Evolutionary conservation across 2,888 invertebrate species (phyloP), one percentile per base, ranked within the genome.

Genomic region (Trypoxylon attenuatum): DNA sequence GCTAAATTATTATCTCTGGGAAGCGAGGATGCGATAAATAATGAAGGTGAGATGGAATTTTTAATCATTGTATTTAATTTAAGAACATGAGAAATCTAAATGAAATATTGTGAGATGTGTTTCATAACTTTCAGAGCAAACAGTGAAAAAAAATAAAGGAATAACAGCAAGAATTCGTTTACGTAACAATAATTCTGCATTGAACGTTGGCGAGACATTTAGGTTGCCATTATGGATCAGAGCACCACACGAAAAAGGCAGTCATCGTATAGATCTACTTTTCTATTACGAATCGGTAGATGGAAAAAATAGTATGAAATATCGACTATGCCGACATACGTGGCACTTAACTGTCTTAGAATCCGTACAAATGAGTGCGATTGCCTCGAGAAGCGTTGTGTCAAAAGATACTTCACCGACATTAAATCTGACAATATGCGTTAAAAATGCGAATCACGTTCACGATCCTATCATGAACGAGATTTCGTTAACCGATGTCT

Each of bases 281-380:
- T 92, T 94, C 84, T 94, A 94, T 82, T 94, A 94, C 81, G 92
- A 92, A 78, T 90, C 90, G 82, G 79, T 86, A 21, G 78, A 86
- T 81, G 5, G 87, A 70, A 84, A 88, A 58, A 76, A 74, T 16
- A 27, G 65, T 22, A 78, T 81, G 8, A 90, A 89, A 68, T 90
- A 92, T 82, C 89, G 92, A 27, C 83, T 92, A 52, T 90, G 92
- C 45, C 89, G 92, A 19, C 92, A 93, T 76, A 89, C 89, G 53
- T 92, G 92, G 91, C 89, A 90, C 70, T 86, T 92, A 51, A 88
- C 89, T 43, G 90, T 92, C 13, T 88, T 91, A 71, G 91, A 92
- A 76, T 91, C 92, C 0, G 82, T 92, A 45, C 88, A 89, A 52
- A 87, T 90, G 2, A 89, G 89, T 45, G 88, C 90, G 0, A 88